Evolutionary conservation across 2,888 invertebrate genomes (phyloP).

Genomic region (Caenorhabditis zanzibari): DNA sequence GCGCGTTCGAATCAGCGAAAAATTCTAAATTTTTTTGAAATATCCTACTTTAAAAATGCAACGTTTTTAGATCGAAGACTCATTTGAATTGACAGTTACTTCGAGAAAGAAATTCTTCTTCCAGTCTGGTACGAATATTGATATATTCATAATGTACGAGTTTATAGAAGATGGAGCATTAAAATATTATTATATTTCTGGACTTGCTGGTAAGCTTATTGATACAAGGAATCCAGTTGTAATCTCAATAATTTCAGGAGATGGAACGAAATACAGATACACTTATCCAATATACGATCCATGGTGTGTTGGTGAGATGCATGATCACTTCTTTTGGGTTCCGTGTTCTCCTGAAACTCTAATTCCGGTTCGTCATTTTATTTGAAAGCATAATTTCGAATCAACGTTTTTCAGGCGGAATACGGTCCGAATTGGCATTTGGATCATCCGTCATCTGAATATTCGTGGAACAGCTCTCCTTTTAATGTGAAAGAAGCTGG

Average conservation of each 20-base stretch:
- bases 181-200: not conserved
- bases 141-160: constrained; percentile 17
- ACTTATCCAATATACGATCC: not conserved
- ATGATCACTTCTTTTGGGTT: constrained; percentile 9
- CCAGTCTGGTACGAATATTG: not conserved
- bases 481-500: not conserved
- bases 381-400: not conserved
- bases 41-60: too few relatives aligned
- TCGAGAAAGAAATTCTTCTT: too few relatives aligned
- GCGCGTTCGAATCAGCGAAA: too few relatives aligned
- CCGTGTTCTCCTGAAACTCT: not conserved
- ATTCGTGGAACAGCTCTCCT: not conserved
- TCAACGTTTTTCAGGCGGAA: not conserved
- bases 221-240: not conserved
- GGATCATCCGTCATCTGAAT: not conserved
- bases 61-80: constrained; percentile 2
- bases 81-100: not conserved
- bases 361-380: not conserved
- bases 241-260: not conserved
- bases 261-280: constrained; percentile 17
- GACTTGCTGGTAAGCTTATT: not conserved
- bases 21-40: too few relatives aligned
- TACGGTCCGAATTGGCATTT: not conserved
- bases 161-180: not conserved
- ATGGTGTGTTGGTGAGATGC: constrained; percentile 7